Conservation (phyloP, 2,888 invertebrate genomes). For the Nephrotoma flavescens region DNA sequence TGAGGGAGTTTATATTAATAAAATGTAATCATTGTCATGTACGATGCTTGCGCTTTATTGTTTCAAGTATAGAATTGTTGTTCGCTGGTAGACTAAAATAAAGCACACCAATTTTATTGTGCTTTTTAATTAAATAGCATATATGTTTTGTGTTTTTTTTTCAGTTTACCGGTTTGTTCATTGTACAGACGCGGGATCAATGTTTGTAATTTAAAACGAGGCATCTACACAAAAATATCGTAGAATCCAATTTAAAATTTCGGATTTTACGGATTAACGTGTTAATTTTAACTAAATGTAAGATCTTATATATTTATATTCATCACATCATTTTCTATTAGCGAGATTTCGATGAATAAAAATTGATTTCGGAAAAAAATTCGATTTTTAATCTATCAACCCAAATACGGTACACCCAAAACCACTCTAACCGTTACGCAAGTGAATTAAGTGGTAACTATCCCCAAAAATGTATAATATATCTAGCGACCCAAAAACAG, state of each 20-base stretch:
- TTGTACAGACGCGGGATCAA: background rate
- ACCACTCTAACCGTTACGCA: background rate
- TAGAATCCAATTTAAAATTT: background rate
- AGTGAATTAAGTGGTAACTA: background rate
- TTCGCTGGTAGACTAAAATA: background rate
- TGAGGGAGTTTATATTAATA: background rate
- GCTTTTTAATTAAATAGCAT: background rate
- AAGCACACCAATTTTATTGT: background rate
- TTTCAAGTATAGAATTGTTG: background rate
- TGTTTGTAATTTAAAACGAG: background rate
- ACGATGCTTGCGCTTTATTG: background rate
- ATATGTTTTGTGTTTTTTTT: background rate
- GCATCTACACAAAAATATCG: background rate
- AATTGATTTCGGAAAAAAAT: background rate
- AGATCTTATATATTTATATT: background rate
- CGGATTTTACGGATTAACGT: background rate
- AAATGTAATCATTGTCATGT: background rate
- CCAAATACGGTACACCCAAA: background rate
- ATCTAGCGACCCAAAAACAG: background rate
- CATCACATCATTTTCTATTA: background rate
- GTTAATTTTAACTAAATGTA: background rate
- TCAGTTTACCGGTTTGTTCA: background rate
- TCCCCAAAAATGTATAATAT: background rate
- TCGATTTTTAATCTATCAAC: background rate
- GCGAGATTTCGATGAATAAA: background rate